Evolutionary conservation across 2,113 vertebrate species (phyloP).

Genomic region (Oreochromis niloticus): DNA sequence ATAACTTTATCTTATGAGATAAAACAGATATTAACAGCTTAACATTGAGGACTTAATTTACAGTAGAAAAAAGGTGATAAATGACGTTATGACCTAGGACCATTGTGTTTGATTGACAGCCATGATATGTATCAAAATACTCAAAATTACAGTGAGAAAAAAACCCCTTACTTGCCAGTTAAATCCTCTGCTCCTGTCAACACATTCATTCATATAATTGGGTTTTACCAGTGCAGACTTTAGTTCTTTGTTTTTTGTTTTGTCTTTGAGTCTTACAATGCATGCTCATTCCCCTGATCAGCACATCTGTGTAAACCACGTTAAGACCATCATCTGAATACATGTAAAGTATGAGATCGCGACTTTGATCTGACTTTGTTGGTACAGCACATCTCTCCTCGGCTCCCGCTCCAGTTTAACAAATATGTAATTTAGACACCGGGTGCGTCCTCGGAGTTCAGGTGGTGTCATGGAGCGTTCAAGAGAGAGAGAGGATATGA

Average conservation of each 20-base stretch:
- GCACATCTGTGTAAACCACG: background rate
- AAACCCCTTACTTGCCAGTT: background rate
- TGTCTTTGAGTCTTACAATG: background rate
- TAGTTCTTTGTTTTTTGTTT: background rate
- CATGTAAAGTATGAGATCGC: background rate
- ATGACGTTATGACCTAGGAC: background rate
- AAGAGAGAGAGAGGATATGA: background rate
- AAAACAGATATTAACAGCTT: background rate
- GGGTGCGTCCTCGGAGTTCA: background rate
- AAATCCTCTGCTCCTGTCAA: background rate
- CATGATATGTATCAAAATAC: background rate
- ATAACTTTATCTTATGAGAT: background rate
- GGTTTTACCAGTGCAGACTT: fast-evolving
- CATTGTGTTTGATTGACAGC: background rate
- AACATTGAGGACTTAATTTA: background rate
- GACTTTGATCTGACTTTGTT: background rate
- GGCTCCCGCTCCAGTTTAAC: background rate
- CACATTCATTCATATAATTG: background rate
- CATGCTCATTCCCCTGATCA: background rate
- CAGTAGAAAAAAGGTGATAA: background rate
- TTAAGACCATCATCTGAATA: background rate
- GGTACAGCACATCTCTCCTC: background rate
- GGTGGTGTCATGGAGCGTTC: background rate
- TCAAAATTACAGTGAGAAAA: background rate
- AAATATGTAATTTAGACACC: background rate